phyloP scores from a whole-genome alignment of 2,113 vertebrate genomes.

The Peucedramus taeniatus region DNA sequence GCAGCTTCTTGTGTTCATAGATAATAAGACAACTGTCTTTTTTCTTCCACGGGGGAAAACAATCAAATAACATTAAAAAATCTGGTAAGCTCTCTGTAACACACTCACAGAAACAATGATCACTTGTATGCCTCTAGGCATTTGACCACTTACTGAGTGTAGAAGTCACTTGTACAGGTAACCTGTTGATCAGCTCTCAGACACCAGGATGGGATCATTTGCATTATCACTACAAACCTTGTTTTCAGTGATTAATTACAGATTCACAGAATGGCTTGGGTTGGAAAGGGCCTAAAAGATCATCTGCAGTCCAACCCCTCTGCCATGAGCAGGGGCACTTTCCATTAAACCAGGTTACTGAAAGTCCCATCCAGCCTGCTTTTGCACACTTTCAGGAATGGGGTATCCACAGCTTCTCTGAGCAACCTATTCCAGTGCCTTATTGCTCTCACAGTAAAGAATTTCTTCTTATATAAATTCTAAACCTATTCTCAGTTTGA shows the following conservation, averaged over 20 bases:
- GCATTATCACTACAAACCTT: neutral
- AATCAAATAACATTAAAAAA: neutral
- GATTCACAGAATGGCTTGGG: neutral
- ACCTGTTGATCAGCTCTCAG: neutral
- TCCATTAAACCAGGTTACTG: neutral
- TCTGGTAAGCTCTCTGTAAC: neutral
- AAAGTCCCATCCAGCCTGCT: neutral
- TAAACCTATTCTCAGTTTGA: neutral
- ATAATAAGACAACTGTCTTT: neutral
- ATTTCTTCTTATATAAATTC: neutral
- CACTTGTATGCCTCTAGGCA: neutral
- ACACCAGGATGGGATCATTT: neutral
- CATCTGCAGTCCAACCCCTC: accelerated
- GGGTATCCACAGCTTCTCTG: neutral
- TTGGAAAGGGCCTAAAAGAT: neutral
- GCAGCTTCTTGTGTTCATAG: neutral
- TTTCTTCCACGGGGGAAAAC: neutral
- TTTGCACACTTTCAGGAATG: neutral
- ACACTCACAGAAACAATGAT: neutral
- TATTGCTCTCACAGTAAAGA: neutral
- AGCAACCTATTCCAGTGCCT: neutral
- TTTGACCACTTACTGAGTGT: accelerated
- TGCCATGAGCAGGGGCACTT: neutral
- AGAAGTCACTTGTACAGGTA: neutral
- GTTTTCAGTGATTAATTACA: neutral